Base-by-base conservation (phyloP, 2,797 vertebrate species). In the Siniperca scherzeri region DNA sequence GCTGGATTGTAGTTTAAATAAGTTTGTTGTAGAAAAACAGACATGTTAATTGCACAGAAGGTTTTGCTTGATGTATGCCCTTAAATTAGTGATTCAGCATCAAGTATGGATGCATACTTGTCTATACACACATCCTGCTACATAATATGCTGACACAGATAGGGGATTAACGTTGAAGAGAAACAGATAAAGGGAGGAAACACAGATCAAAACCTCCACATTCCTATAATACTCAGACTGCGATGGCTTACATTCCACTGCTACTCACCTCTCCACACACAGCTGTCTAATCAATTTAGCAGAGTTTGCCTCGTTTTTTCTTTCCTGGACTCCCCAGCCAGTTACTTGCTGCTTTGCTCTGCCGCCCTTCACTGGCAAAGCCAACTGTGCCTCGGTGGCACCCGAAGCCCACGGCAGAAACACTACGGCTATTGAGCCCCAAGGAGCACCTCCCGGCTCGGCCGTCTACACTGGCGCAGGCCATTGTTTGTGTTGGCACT, bases 401-500 rank as follows among this genome's bases (percentile, higher is more conserved):
- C 74, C 81, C 42, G 8, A 80, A 78, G 83, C 72, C 80, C 65
- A 69, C 70, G 36, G 72, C 74, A 78, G 61, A 88, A 81, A 94
- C 93, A 94, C 84, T 86, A 46, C 60, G 3, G 77, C 89, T 82
- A 91, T 90, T 94, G 85, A 94, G 87, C 44, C 70, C 55, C 1
- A 19, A 86, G 56, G 86, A 89, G 91, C 76, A 61, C 81, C 88
- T 91, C 91, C 86, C 86, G 53, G 80, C 82, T 71, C 67, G 9
- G 86, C 83, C 78, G 71, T 86, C 88, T 74, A 73, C 87, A 25
- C 87, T 90, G 92, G 88, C 87, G 84, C 74, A 59, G 83, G 73
- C 76, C 83, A 86, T 84, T 93, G 91, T 95, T 94, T 94, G 88
- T 70, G 85, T 88, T 94, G 94, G 94, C 94, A 80, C 46, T 1